Conservation (phyloP, 2,113 vertebrate genomes). For the Mobula birostris region DNA sequence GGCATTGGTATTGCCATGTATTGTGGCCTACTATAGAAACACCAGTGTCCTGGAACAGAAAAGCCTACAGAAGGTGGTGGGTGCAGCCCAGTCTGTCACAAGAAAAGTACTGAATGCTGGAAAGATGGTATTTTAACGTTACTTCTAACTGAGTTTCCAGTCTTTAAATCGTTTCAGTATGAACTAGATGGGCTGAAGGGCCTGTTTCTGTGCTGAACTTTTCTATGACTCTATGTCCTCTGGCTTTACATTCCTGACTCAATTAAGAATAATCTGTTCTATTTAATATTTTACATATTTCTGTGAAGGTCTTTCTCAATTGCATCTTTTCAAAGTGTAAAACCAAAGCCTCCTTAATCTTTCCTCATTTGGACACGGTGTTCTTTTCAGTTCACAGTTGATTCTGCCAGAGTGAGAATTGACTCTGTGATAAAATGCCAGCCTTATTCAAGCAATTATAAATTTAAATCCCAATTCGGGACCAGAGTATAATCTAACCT, state of each 20-base stretch:
- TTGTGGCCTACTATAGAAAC: too few relatives aligned
- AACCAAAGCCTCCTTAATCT: conserved; percentile 17
- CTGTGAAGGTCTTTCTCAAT: conserved; percentile 27
- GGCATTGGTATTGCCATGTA: too few relatives aligned
- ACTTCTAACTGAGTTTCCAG: background rate
- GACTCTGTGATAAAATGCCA: background rate
- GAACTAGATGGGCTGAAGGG: too few relatives aligned
- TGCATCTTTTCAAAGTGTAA: background rate
- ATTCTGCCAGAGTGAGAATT: conserved; percentile 1
- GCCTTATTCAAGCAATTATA: background rate
- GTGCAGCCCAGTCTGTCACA: too few relatives aligned
- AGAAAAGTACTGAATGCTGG: too few relatives aligned
- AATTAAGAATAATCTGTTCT: conserved; percentile 35
- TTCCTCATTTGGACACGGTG: background rate
- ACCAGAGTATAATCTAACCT: background rate
- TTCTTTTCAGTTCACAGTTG: background rate
- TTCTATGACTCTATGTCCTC: background rate
- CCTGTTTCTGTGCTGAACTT: too few relatives aligned
- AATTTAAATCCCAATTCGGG: conserved; percentile 1
- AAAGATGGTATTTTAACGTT: background rate
- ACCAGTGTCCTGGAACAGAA: too few relatives aligned
- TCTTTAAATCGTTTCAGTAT: too few relatives aligned
- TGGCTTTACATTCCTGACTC: background rate
- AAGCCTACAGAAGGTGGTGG: too few relatives aligned
- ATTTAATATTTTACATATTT: conserved; percentile 27